Base-by-base conservation (phyloP, 2,113 vertebrate species). In the Notothenia rossii region DNA sequence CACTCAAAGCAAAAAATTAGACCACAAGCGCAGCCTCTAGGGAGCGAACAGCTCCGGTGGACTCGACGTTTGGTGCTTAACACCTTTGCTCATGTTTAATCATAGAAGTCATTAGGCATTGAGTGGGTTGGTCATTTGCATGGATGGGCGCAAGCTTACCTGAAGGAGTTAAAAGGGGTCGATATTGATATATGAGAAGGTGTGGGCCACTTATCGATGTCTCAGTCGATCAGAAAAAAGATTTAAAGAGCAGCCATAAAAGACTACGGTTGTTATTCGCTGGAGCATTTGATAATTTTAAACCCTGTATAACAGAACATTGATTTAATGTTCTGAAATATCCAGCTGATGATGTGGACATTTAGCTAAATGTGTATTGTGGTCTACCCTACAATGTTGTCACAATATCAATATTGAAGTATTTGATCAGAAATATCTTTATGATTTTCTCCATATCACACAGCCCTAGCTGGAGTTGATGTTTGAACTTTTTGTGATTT, bases 81-180 rank as follows among this genome's bases (percentile, higher is more conserved):
- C 72, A 36, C 50, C 2, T 10, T n/a, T 10, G 53, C 69, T 87
- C 67, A 83, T 84, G 78, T 91, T 92, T 84, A 92, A 86, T 76
- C 77, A 78, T 69, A 22, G 9, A 54, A 33, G 56, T 72, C 60
- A 45, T 72, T 67, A 54, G 51, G 20, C 36, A 4, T 61, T 29
- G 25, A 78, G 56, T 72, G 65, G 66, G 50, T 14, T 69, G 79
- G n/a, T 50, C 50, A 49, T 86, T 86, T 71, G 33, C 85, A 85
- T 79, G 0, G 20, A 73, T 5, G 1, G 46, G 5, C 0, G 0
- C 14, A 73, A 36, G n/a, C 69, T 86, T 75, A 85, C 76, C 64
- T 75, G 70, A 72, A 60, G 59, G n/a, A 72, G 73, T 74, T 79
- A 85, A 83, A n/a, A 77, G 66, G n/a, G 65, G 58, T 78, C 40